phyloP scores from a whole-genome alignment of 1,140 invertebrate genomes.

The Drosophila baimaii region DNA sequence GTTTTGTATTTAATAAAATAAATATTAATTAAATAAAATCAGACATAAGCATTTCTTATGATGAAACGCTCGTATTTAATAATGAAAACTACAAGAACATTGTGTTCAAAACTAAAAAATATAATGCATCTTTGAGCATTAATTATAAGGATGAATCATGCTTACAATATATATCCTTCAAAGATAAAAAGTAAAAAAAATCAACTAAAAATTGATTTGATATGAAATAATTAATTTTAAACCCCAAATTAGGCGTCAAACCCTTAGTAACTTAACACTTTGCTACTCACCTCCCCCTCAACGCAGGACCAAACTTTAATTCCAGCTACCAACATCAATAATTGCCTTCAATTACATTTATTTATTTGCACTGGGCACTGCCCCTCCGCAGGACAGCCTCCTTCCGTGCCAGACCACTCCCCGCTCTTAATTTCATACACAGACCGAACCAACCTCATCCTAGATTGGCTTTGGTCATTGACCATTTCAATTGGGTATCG shows the following conservation, averaged over 20 bases:
- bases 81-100: not conserved
- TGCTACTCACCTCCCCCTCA: slow-evolving; percentile 1
- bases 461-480: slow-evolving; percentile 60
- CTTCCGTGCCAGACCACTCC: not conserved
- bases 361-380: slow-evolving; percentile 67
- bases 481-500: slow-evolving; percentile 76
- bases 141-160: no score
- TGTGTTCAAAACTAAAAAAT: no score
- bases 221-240: no score
- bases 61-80: not conserved
- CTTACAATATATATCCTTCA: no score
- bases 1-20: not conserved
- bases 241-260: slow-evolving; percentile 7
- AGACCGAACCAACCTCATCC: slow-evolving; percentile 40
- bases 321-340: slow-evolving; percentile 68
- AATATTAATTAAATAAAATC: not conserved
- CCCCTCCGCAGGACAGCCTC: not conserved
- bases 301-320: slow-evolving; percentile 53
- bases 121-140: rapidly evolving
- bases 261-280: slow-evolving; percentile 11
- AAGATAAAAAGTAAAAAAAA: no score
- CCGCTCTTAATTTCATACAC: slow-evolving; percentile 21
- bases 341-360: slow-evolving; percentile 82
- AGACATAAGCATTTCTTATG: rapidly evolving
- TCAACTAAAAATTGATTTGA: no score